phyloP scores from a whole-genome alignment of 2,797 vertebrate species.

The Smutsia gigantea region DNA sequence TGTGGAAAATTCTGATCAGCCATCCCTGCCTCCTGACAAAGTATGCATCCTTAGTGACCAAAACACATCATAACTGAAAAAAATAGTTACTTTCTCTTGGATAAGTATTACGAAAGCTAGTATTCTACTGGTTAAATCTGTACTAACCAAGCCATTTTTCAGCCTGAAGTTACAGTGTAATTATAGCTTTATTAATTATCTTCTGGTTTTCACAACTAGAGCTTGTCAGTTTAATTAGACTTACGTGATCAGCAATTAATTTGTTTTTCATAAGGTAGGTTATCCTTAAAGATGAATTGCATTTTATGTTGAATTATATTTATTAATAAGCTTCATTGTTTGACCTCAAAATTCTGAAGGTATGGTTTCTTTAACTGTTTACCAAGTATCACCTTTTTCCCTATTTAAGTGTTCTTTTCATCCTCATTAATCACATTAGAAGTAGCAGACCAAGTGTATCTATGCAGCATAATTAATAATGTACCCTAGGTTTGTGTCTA shows the following conservation, averaged over 20 bases:
- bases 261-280: conserved; percentile 37
- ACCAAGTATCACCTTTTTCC: neutral
- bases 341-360: conserved; percentile 40
- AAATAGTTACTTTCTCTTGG: conserved; percentile 30
- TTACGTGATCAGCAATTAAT: neutral
- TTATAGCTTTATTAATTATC: conserved; percentile 2
- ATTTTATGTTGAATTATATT: conserved; percentile 46
- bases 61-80: neutral
- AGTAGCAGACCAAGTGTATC: neutral
- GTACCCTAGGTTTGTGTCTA: neutral
- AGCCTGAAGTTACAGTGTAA: neutral
- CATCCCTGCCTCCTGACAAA: neutral
- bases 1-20: conserved; percentile 44
- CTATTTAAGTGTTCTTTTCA: conserved; percentile 50
- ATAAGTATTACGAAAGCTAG: neutral
- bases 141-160: neutral
- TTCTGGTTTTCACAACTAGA: neutral
- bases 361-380: neutral
- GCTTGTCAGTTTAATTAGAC: conserved; percentile 11
- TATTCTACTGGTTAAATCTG: neutral
- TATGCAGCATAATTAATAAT: neutral
- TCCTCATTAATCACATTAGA: conserved; percentile 25
- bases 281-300: neutral
- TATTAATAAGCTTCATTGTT: conserved; percentile 26
- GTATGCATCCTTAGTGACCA: neutral